Evolutionary conservation across 1,140 invertebrate genomes (phyloP), one percentile per base, ranked within the genome.

Genomic region (Drosophila simulans): DNA sequence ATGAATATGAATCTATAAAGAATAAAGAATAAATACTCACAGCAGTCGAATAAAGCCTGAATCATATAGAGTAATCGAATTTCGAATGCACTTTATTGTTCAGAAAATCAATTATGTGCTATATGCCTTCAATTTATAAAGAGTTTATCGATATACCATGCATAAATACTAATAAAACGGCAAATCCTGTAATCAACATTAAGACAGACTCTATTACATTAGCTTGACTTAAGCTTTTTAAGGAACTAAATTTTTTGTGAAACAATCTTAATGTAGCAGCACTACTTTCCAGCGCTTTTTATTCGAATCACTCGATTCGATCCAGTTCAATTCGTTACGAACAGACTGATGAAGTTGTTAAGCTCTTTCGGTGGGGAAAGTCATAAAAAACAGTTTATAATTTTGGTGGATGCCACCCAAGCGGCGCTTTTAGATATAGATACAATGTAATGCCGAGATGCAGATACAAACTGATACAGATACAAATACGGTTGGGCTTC

Each of bases 341-440:
- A 5, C 27, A 22, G 25, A 4, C 34, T 40, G 52, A 71, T 71
- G 39, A 57, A 74, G 59, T 35, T 63, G 70, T 71, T 45, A 40
- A 48, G 70, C 58, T 52, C 71, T 52, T 46, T 42, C 34, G n/a
- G 15, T 12, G 31, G 22, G 31, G 48, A 65, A 31, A 27, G 22
- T 57, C 65, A 20, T 75, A 73, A 62, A 73, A 73, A 74, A 27
- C 70, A 70, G 65, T 68, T 56, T 70, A 45, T 40, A 59, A 52
- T 39, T 42, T 43, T 15, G 66, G 56, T 56, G 68, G 65, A 86
- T 82, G 78, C 83, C 83, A 86, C 83, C 78, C 83, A 86, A 31
- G 63, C 54, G 22, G 34, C 22, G 52, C 46, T 65, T 46, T 46
- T 75, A 78, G 42, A 65, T 42, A 40, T 43, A 62, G 22, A 56